A percentile compares a stretch with the other conserved stretches of the same genome.
Conservation (phyloP, 2,888 invertebrate genomes). For the Anorthoa munda region DNA sequence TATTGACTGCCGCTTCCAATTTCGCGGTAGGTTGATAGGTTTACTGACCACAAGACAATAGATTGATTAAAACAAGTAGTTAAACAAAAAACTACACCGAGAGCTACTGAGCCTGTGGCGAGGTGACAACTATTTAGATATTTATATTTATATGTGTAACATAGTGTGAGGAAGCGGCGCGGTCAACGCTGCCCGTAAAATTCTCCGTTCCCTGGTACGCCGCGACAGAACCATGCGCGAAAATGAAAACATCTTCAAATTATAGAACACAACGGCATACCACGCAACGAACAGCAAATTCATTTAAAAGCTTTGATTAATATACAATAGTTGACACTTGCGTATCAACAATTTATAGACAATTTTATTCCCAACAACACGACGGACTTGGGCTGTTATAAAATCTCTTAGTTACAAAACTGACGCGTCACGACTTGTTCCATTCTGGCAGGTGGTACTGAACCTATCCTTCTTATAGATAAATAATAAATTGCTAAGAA, state of each 20-base stretch:
- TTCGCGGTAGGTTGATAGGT: conserved; percentile 13
- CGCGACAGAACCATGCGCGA: conserved; percentile 7
- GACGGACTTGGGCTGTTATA: conserved; percentile 48
- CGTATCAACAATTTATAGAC: conserved; percentile 49
- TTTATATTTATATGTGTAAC: conserved; percentile 35
- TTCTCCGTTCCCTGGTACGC: conserved; percentile 47
- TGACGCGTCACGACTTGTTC: conserved; percentile 66
- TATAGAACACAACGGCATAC: conserved; percentile 31
- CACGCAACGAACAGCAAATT: conserved; percentile 38
- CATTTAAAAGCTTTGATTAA: conserved; percentile 52
- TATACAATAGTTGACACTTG: conserved; percentile 41
- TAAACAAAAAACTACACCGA: conserved; percentile 42
- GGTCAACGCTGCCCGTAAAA: conserved; percentile 36
- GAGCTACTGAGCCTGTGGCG: conserved; percentile 36
- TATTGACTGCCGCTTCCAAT: conserved; percentile 65
- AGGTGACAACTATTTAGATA: conserved; percentile 25
- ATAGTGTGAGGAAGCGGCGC: conserved; percentile 43
- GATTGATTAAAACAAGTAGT: conserved; percentile 43
- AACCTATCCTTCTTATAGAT: conserved; percentile 71
- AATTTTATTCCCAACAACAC: conserved; percentile 48
- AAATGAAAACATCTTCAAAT: conserved; percentile 32
- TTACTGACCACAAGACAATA: conserved; percentile 51
- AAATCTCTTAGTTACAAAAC: conserved; percentile 47
- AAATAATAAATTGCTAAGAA: conserved; percentile 69
- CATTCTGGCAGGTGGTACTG: conserved; percentile 67